Evolutionary conservation across 2,888 invertebrate genomes (phyloP), one percentile per base, ranked within the genome.

Genomic region (Dryobota labecula): DNA sequence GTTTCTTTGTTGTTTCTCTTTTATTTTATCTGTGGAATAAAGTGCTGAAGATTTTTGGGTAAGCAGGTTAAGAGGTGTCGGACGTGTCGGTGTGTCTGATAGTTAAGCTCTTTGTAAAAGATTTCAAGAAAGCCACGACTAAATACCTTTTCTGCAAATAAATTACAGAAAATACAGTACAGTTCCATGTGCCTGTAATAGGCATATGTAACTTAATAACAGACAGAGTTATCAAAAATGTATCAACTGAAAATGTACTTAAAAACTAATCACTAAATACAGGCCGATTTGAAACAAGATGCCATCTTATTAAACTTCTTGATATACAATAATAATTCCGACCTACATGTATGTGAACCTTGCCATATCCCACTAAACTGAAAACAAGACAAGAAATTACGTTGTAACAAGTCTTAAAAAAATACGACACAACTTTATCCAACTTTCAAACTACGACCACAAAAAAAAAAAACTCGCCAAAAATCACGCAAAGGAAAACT

Each of bases 1-100:
- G n/a, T 66, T 72, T 71, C 73, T 82, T 82, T 78, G 81, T 83
- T 82, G 80, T 78, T 76, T 65, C 66, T 72, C 73, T 80, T 79
- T 76, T 74, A 74, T 76, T 63, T 73, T 81, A 70, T 78, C 67
- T 65, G 62, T 41, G 60, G 63, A 68, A 81, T 77, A 77, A 74
- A 47, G 38, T 60, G 64, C 15, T 64, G 47, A 36, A 33, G 53
- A 33, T n/a, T 41, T 47, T 63, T 27, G 60, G 66, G 64, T 62
- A 65, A 61, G 76, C 72, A 62, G 65, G 57, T 57, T 58, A 53
- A 69, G 30, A 51, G 54, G 57, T 60, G 18, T 6, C 9, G 6
- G 30, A 51, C 51, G 57, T 60, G 18, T 6, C 9, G 6, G 13
- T 53, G 0, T 36, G 15, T 51, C 49, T 33, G 38, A n/a, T 15